Conservation (phyloP, 2,797 vertebrate genomes). For the Crax fasciolata region DNA sequence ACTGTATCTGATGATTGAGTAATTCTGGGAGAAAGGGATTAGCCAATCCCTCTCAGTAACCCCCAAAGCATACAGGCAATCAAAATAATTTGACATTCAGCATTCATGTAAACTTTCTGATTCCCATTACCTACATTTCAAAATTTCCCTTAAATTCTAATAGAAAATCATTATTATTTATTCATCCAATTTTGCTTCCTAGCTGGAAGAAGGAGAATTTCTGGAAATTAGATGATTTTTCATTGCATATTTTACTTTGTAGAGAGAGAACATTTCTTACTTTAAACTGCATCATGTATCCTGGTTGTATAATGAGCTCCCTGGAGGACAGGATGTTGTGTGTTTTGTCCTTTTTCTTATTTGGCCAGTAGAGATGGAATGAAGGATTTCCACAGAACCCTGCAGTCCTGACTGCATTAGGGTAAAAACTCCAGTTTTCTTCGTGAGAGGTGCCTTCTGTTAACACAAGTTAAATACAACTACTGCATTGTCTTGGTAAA, state of each 20-base stretch:
- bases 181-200: background rate
- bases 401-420: slow-evolving; percentile 96
- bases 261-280: slow-evolving; percentile 81
- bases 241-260: background rate
- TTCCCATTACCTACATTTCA: background rate
- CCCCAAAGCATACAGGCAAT: background rate
- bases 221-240: slow-evolving; percentile 17
- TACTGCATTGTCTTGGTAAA: slow-evolving; percentile 26
- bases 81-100: slow-evolving; percentile 10
- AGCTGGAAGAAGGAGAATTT: slow-evolving; percentile 24
- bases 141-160: slow-evolving; percentile 11
- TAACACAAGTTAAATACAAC: slow-evolving; percentile 56
- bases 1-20: background rate
- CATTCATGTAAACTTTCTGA: background rate
- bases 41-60: background rate
- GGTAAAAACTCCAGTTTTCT: slow-evolving; percentile 99
- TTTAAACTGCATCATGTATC: slow-evolving; percentile 98
- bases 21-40: background rate
- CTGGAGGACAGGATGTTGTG: slow-evolving; percentile 95
- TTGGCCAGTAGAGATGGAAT: slow-evolving; percentile 98
- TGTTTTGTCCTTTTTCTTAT: slow-evolving; percentile 96
- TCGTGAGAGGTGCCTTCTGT: slow-evolving; percentile 96
- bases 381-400: slow-evolving; percentile 99
- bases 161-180: slow-evolving; percentile 36
- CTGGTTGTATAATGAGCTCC: slow-evolving; percentile 97